Conservation (phyloP, 1,140 invertebrate genomes). For the Neodiprion pinetum region DNA sequence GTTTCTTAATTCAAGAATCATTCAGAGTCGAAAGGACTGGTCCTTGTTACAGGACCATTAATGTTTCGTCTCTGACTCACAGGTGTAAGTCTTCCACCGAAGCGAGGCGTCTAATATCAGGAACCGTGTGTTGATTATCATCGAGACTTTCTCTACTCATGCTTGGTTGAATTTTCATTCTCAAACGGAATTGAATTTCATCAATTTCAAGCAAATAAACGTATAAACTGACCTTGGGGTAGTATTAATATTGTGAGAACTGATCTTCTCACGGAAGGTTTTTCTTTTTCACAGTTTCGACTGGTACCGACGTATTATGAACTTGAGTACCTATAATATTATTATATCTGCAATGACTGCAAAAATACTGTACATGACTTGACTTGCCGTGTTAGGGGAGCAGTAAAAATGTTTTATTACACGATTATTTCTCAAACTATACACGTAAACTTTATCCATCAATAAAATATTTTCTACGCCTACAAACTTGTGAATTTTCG, state of each 20-base stretch:
- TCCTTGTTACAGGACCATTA: conserved; percentile 71
- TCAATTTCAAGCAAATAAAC: conserved; percentile 56
- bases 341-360: too few relatives aligned
- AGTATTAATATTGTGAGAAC: neutral
- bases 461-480: too few relatives aligned
- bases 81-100: conserved; percentile 49
- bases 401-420: too few relatives aligned
- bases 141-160: neutral
- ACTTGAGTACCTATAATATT: too few relatives aligned
- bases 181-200: conserved; percentile 24
- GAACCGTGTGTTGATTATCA: too few relatives aligned
- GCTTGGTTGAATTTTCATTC: neutral
- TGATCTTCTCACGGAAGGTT: neutral
- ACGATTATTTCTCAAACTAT: too few relatives aligned
- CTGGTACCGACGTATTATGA: too few relatives aligned
- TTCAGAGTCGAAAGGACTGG: conserved; percentile 50
- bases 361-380: too few relatives aligned
- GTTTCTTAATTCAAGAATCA: conserved; percentile 55
- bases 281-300: neutral
- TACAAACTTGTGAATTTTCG: too few relatives aligned
- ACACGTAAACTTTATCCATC: too few relatives aligned
- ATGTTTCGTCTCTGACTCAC: conserved; percentile 73
- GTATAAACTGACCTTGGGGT: neutral
- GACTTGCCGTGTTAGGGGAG: too few relatives aligned
- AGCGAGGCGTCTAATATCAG: neutral